These are phyloP conservation scores for Acanthopleura granulata DNA, from an alignment of 2,888 invertebrate species.

Conservation along the genomic window DNA sequence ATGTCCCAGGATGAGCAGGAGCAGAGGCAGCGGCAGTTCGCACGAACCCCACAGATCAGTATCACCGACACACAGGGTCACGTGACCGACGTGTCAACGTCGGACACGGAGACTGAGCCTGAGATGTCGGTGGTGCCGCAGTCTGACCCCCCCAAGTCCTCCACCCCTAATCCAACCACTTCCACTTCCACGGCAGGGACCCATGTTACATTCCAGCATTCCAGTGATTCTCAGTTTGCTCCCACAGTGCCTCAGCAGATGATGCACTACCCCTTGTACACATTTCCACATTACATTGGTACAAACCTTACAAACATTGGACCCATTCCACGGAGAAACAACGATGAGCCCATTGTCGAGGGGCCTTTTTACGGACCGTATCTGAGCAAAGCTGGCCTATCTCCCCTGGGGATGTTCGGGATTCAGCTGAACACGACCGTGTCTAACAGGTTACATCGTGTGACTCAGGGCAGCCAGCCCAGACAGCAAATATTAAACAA, in stretches of 20 bases:
- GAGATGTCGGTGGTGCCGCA: conserved; percentile 15
- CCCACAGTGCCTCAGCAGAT: background rate
- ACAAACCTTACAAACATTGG: conserved; percentile 53
- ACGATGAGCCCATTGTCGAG: conserved; percentile 12
- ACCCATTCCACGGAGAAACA: conserved; percentile 28
- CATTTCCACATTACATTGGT: conserved; percentile 38
- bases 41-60: conserved; percentile 85
- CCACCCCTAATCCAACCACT: background rate
- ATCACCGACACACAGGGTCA: conserved; percentile 89
- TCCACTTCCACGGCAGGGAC: conserved; percentile 5
- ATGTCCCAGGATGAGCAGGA: background rate
- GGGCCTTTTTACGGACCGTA: conserved; percentile 11
- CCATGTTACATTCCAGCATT: conserved; percentile 3
- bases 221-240: conserved; percentile 12
- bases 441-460: conserved; percentile 1
- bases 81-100: conserved; percentile 58
- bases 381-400: background rate
- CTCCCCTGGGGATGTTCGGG: conserved; percentile 5
- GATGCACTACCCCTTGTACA: conserved; percentile 4
- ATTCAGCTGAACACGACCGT: background rate
- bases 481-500: background rate
- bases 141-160: background rate
- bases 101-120: conserved; percentile 4
- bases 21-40: conserved; percentile 36
- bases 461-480: background rate